A percentile compares a stretch with the other conserved stretches of the same genome.
These are phyloP conservation scores for Diaphora mendica DNA, from an alignment of 2,888 invertebrate species.

Conservation along the genomic window DNA sequence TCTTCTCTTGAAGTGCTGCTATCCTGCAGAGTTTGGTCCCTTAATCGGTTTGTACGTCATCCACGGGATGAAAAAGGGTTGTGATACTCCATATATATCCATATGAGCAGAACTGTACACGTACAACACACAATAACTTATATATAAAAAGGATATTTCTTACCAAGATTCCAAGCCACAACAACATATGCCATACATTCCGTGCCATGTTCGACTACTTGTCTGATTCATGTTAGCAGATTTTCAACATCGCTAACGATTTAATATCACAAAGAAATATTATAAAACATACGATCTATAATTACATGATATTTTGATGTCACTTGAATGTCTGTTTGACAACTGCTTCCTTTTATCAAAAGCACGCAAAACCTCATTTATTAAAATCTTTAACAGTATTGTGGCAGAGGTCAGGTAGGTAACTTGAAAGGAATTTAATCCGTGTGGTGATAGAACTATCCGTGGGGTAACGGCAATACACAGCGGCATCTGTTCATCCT, in stretches of 20 bases:
- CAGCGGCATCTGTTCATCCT: too few relatives aligned
- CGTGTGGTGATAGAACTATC: too few relatives aligned
- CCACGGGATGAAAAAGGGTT: too few relatives aligned
- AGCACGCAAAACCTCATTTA: not conserved
- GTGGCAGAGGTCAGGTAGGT: not conserved
- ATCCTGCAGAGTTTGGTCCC: too few relatives aligned
- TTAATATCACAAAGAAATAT: constrained; percentile 21
- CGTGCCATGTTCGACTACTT: constrained; percentile 40
- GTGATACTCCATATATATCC: too few relatives aligned
- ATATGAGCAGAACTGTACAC: too few relatives aligned
- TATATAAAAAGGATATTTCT: constrained; percentile 29
- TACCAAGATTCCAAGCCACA: constrained; percentile 67
- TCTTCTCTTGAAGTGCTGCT: too few relatives aligned
- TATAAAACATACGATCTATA: constrained; percentile 1
- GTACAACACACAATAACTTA: too few relatives aligned
- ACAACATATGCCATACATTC: constrained; percentile 50
- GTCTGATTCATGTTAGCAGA: constrained; percentile 39
- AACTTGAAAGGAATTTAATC: not conserved
- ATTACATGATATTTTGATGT: constrained; percentile 38
- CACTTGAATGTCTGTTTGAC: constrained; percentile 20
- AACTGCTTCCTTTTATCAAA: constrained; percentile 9
- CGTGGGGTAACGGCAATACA: too few relatives aligned
- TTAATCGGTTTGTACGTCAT: too few relatives aligned
- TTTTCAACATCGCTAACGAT: constrained; percentile 39
- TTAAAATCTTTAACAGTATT: not conserved